Percentiles rank a stretch among this genome's conserved stretches.
Conservation (phyloP, 2,113 vertebrate species). For the Chascanopsetta lugubris region DNA sequence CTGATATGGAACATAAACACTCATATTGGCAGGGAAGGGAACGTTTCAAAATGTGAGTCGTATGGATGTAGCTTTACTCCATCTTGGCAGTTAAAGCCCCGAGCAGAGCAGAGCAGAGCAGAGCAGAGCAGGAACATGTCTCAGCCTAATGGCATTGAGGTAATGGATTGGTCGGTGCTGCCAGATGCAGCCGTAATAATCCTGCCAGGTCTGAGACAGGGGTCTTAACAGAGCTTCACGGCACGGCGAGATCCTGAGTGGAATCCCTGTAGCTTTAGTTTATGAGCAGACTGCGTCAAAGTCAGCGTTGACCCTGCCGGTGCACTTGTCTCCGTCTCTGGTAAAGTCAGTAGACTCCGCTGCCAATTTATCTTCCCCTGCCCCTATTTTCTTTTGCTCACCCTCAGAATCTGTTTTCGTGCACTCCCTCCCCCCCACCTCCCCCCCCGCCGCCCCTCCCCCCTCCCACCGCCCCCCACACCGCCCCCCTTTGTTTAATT, state of each 20-base stretch:
- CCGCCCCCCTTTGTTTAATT: background rate
- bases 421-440: background rate
- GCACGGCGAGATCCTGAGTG: constrained; percentile 53
- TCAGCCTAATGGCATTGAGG: constrained; percentile 61
- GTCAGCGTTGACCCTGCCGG: constrained; percentile 58
- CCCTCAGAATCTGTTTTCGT: constrained; percentile 43
- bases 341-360: constrained; percentile 61
- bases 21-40: no score
- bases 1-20: no score
- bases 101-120: constrained; percentile 22
- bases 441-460: no score
- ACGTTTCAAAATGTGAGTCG: no score
- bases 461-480: no score
- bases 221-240: constrained; percentile 61
- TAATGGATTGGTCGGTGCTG: constrained; percentile 69
- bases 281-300: constrained; percentile 66
- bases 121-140: constrained; percentile 63
- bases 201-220: constrained; percentile 53
- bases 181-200: constrained; percentile 71
- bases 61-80: background rate
- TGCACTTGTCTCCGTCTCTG: constrained; percentile 72
- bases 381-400: constrained; percentile 25
- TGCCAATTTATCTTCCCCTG: constrained; percentile 68
- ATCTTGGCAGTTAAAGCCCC: no score
- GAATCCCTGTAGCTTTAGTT: constrained; percentile 68